phyloP scores from a whole-genome alignment of 2,888 invertebrate species.

The Cephus nigrinus region DNA sequence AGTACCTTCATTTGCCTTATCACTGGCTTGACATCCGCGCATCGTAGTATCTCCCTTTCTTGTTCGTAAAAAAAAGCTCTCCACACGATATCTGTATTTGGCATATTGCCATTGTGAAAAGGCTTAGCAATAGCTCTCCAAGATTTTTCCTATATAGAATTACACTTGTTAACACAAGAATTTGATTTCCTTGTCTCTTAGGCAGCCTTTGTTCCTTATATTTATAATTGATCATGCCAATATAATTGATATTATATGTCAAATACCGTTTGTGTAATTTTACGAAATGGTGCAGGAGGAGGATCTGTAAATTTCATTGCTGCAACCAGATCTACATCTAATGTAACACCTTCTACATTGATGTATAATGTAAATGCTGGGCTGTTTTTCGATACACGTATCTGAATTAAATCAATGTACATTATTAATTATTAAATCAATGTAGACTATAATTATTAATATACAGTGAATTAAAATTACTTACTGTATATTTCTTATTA shows the following conservation, averaged over 20 bases:
- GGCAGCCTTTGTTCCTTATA: neutral
- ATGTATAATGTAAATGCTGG: constrained; percentile 71
- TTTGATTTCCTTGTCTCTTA: neutral
- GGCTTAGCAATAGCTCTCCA: constrained; percentile 71
- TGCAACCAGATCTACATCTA: constrained; percentile 71
- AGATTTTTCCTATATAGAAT: constrained; percentile 28
- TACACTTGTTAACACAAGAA: neutral
- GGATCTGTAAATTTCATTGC: constrained; percentile 67
- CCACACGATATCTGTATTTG: constrained; percentile 66
- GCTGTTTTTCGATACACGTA: constrained; percentile 66
- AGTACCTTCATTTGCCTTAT: constrained; percentile 51
- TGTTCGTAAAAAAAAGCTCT: constrained; percentile 71
- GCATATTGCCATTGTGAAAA: constrained; percentile 38
- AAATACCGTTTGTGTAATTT: neutral
- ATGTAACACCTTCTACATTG: constrained; percentile 42
- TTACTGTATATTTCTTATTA: constrained; percentile 4
- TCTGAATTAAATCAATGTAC: constrained; percentile 44
- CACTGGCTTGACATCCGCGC: constrained; percentile 50
- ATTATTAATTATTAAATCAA: neutral
- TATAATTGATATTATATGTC: neutral
- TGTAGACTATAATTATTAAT: neutral
- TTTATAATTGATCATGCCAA: too few relatives aligned
- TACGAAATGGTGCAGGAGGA: constrained; percentile 60
- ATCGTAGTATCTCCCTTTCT: constrained; percentile 67
- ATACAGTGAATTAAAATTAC: constrained; percentile 4